Conservation (phyloP, 2,797 vertebrate species). For the Phoeniculus purpureus region DNA sequence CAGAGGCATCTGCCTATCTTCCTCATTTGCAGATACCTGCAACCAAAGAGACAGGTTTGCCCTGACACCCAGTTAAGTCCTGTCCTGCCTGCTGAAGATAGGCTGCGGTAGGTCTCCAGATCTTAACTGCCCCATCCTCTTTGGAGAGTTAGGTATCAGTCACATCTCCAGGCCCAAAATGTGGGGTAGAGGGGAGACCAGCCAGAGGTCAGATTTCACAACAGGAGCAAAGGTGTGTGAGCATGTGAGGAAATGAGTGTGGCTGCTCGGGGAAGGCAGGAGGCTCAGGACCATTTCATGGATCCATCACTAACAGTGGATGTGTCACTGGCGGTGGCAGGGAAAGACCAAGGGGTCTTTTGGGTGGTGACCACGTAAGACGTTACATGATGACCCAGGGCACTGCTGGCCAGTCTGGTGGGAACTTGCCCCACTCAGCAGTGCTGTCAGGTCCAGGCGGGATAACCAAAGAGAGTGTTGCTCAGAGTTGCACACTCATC, state of each 20-base stretch:
- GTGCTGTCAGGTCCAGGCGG: rapidly evolving
- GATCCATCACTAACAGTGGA: neutral
- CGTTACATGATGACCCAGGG: rapidly evolving
- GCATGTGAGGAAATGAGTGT: neutral
- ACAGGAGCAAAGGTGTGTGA: neutral
- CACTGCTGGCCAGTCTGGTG: rapidly evolving
- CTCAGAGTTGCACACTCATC: neutral
- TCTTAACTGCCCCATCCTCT: rapidly evolving
- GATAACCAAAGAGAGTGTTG: neutral
- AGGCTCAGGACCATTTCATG: neutral
- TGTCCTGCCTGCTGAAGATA: neutral
- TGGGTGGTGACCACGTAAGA: rapidly evolving
- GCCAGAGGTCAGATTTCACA: slow-evolving; percentile 19
- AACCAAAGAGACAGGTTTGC: neutral
- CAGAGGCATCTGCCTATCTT: neutral
- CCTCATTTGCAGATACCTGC: neutral
- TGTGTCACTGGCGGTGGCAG: neutral
- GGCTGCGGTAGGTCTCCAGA: neutral
- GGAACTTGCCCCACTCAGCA: neutral
- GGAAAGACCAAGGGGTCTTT: neutral
- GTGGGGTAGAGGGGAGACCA: neutral
- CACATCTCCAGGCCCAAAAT: neutral
- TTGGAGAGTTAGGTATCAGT: neutral
- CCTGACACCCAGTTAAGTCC: neutral
- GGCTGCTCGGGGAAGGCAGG: neutral